A percentile compares a stretch with the other conserved stretches of the same genome.
Conservation (phyloP, 2,797 vertebrate species). For the Mionectes olivaceus region DNA sequence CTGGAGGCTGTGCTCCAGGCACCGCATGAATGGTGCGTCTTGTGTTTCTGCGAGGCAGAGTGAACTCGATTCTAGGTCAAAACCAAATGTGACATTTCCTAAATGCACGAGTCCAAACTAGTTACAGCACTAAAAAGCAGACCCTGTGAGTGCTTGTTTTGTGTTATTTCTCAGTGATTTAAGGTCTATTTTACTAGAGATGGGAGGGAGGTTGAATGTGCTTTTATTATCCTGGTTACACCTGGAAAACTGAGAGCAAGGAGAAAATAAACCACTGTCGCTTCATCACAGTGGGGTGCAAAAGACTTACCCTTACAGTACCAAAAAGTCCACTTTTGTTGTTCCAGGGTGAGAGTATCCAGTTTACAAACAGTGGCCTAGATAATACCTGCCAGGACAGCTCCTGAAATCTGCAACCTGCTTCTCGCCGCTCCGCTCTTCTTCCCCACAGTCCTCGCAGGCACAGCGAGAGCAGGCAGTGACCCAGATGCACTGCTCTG, state of each 20-base stretch:
- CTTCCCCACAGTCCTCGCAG: not conserved
- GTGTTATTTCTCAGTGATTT: not conserved
- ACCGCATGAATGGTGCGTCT: not conserved
- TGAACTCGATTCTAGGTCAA: slow-evolving; percentile 51
- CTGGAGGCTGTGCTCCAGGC: slow-evolving; percentile 16
- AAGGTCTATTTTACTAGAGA: fast-evolving
- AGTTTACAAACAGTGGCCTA: not conserved
- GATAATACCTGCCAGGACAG: not conserved
- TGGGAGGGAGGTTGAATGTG: not conserved
- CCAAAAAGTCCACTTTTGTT: not conserved
- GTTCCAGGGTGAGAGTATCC: not conserved
- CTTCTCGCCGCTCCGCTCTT: not conserved
- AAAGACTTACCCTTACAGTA: not conserved
- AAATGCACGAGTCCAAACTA: not conserved
- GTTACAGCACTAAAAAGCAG: not conserved
- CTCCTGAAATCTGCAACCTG: not conserved
- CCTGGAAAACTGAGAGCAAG: not conserved
- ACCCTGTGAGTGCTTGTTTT: slow-evolving; percentile 6
- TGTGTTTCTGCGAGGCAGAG: not conserved
- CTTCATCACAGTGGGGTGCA: not conserved
- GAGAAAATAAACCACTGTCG: not conserved
- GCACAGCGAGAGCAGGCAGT: not conserved
- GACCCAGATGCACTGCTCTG: slow-evolving; percentile 47
- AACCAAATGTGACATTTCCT: slow-evolving; percentile 59
- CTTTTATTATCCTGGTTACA: not conserved